A percentile compares a stretch with the other conserved stretches of the same genome.
These are phyloP conservation scores for Bubo scandiacus DNA, from an alignment of 2,113 vertebrate species.

Conservation along the genomic window DNA sequence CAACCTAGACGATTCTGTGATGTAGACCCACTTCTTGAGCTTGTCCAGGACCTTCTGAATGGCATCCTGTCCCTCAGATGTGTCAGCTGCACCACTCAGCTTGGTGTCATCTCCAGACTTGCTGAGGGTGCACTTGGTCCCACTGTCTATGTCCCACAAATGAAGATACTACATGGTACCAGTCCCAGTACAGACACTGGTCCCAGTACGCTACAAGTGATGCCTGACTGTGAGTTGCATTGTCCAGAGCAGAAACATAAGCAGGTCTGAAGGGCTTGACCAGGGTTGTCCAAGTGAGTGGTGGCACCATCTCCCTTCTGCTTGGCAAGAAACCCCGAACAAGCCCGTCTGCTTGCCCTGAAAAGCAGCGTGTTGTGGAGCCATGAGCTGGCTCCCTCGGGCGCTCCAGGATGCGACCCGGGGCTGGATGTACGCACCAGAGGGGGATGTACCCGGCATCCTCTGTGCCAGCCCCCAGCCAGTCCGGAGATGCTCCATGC, in stretches of 20 bases:
- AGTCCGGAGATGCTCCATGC: not conserved
- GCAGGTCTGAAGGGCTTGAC: not conserved
- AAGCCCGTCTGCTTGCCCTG: not conserved
- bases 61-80: rapidly evolving
- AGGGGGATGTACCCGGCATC: not conserved
- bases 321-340: not conserved
- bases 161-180: not conserved
- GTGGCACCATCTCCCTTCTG: not conserved
- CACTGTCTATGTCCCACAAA: not conserved
- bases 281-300: no score
- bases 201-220: not conserved
- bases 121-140: no score
- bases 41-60: not conserved
- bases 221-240: not conserved
- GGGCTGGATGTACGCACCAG: rapidly evolving
- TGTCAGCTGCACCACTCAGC: not conserved
- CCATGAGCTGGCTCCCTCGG: rapidly evolving
- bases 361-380: not conserved
- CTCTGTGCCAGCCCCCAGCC: not conserved
- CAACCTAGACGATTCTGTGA: no score
- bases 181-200: not conserved
- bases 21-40: rapidly evolving
- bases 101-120: not conserved
- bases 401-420: not conserved
- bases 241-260: not conserved